These are phyloP conservation scores for Vimba vimba DNA, from an alignment of 2,113 vertebrate species.

Conservation along the genomic window DNA sequence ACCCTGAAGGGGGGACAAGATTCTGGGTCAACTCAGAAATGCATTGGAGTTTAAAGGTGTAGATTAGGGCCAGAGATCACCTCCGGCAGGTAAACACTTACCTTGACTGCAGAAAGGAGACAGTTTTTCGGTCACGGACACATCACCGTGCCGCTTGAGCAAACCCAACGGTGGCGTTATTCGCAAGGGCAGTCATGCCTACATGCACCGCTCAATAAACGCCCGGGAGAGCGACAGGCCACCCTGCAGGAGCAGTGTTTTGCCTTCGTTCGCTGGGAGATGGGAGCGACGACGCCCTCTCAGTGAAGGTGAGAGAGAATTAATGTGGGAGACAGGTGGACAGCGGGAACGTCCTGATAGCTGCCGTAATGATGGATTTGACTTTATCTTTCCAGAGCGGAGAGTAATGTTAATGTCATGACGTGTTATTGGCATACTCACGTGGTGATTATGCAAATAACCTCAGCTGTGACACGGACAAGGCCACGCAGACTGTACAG, in stretches of 20 bases:
- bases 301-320: constrained; percentile 37
- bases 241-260: constrained; percentile 30
- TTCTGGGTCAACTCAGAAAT: not conserved
- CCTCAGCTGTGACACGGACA: constrained; percentile 12
- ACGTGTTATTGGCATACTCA: not conserved
- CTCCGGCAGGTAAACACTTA: not conserved
- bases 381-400: constrained; percentile 17
- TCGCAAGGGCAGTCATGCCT: constrained; percentile 42
- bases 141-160: constrained; percentile 35
- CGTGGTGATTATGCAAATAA: constrained; percentile 10
- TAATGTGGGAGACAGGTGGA: constrained; percentile 35
- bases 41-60: not conserved
- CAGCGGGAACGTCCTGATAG: not conserved
- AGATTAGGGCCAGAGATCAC: not conserved
- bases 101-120: not conserved
- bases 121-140: constrained; percentile 27
- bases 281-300: not conserved
- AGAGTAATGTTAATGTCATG: not conserved
- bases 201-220: constrained; percentile 36
- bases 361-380: constrained; percentile 28
- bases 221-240: constrained; percentile 17
- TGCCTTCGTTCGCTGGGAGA: constrained; percentile 14
- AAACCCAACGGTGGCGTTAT: constrained; percentile 26
- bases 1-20: not conserved
- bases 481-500: not conserved